Percentiles rank a stretch among this genome's conserved stretches.
phyloP scores from a whole-genome alignment of 2,797 vertebrate genomes.

The Alectoris magna region DNA sequence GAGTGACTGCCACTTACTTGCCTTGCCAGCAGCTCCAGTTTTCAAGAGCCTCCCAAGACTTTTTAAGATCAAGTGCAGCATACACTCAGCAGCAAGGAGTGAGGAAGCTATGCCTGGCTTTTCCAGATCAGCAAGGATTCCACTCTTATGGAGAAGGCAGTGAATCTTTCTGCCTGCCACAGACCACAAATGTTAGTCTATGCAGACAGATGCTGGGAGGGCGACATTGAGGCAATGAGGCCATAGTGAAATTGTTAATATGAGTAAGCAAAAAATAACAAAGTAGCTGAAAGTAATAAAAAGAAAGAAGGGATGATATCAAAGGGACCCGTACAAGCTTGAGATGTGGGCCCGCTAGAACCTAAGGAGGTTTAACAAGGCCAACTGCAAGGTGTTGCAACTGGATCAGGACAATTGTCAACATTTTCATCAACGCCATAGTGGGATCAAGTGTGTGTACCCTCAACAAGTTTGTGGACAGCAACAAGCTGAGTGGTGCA shows the following conservation, averaged over 20 bases:
- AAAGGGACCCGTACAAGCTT: background rate
- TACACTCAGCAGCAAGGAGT: background rate
- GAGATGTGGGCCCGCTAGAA: background rate
- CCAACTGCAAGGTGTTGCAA: background rate
- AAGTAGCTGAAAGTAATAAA: background rate
- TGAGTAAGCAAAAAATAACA: background rate
- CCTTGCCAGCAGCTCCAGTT: constrained; percentile 36
- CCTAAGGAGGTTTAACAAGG: background rate
- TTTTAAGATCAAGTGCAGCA: background rate
- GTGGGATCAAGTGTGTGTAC: no score
- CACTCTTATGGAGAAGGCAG: background rate
- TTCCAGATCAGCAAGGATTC: background rate
- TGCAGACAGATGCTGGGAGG: background rate
- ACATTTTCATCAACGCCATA: no score
- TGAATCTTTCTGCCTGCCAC: background rate
- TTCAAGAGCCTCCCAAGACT: constrained; percentile 10
- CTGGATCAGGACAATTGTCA: no score
- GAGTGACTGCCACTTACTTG: constrained; percentile 53
- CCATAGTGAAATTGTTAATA: background rate
- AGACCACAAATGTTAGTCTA: background rate
- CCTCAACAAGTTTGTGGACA: no score
- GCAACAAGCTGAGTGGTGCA: no score
- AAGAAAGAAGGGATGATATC: background rate
- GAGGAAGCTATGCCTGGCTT: constrained; percentile 16
- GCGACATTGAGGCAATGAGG: background rate